Base-by-base conservation (phyloP, 1,140 invertebrate species). In the Zaprionus nigranus region DNA sequence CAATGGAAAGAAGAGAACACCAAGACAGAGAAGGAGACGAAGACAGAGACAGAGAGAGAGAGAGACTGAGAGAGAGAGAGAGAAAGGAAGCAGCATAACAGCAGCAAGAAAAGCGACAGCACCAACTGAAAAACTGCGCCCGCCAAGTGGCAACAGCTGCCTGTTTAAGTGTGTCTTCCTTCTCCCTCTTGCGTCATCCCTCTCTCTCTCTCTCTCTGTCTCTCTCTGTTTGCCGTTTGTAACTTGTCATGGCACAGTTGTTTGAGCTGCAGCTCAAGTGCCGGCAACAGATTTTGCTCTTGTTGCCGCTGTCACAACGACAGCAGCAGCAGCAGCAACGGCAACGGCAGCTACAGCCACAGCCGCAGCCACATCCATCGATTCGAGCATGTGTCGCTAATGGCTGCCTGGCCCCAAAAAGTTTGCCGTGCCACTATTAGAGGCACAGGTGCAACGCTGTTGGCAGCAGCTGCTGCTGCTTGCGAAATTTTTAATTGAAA, bases 401-500 rank as follows among this genome's bases (percentile, higher is more conserved):
- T 66, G 64, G 64, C 24, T 66, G 30, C 49, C 40, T 17, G 40
- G 15, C 66, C 46, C 49, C 40, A 62, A 69, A 60, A 46, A 58
- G 26, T 75, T 53, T 58, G 71, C 40, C 53, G 62, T 40, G 66
- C 70, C 73, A 60, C 63, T 63, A 66, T 64, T 77, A 61, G 72
- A n/a, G 54, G 65, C 54, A 64, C 20, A 62, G 43, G 53, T 34
- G 56, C 56, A 36, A 82, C 82, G 17, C 43, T 28, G 26, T 24
- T 78, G 83, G 64, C 76, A 78, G 70, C 86, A 67, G 49, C 49
- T 40, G 59, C 78, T 87, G 88, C 84, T 84, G 82, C 67, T 91
- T 62, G 77, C 81, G 82, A 40, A 40, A 87, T 88, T 90, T 91
- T 91, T 91, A 91, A 91, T 91, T 91, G 87, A 91, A 91, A 75